A percentile compares a stretch with the other conserved stretches of the same genome.
Conservation (phyloP, 2,113 vertebrate genomes). For the Coregonus clupeaformis region DNA sequence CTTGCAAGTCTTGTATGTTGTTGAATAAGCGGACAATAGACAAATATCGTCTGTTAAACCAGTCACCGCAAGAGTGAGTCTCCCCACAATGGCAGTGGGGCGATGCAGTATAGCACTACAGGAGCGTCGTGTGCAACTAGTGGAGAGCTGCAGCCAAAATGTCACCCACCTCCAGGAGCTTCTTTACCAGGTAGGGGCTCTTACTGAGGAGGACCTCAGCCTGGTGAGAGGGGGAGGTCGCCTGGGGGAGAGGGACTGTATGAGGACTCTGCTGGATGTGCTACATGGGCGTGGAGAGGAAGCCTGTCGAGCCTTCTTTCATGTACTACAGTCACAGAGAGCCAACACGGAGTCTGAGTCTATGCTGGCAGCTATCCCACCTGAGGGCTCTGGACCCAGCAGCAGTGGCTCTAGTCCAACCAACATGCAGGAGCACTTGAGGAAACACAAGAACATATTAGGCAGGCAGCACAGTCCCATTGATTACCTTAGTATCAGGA, state of each 20-base stretch:
- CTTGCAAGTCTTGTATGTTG: neutral
- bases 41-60: neutral
- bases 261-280: too few species aligned
- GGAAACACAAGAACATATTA: neutral
- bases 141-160: constrained; percentile 43
- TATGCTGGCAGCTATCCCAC: too few species aligned
- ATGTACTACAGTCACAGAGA: constrained; percentile 12
- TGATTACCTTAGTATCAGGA: neutral
- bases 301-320: constrained; percentile 40
- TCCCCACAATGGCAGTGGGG: neutral
- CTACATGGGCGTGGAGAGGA: constrained; percentile 54
- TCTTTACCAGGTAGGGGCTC: too few species aligned
- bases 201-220: too few species aligned
- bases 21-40: neutral
- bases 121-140: constrained; percentile 42
- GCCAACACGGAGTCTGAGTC: constrained; percentile 13
- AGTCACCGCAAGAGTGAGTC: constrained; percentile 12
- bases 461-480: neutral
- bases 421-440: neutral
- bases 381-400: too few species aligned
- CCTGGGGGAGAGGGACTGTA: too few species aligned
- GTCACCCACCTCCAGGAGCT: too few species aligned
- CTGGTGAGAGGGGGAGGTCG: too few species aligned
- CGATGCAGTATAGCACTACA: constrained; percentile 32
- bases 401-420: too few species aligned